Conservation (phyloP, 2,797 vertebrate genomes). For the Pampus argenteus region DNA sequence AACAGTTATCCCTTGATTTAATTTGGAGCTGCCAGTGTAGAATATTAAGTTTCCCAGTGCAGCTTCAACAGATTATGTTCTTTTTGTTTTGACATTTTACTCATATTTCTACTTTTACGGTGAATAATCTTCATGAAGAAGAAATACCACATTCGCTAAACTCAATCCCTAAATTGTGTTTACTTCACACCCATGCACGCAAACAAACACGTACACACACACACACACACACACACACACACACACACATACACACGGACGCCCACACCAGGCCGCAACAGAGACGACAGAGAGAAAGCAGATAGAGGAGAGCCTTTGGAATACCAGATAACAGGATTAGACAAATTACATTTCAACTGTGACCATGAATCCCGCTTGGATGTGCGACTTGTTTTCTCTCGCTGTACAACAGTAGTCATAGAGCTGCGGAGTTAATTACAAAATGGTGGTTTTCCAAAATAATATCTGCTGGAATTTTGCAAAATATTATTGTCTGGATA, state of each 20-base stretch:
- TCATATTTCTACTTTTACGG: conserved; percentile 4
- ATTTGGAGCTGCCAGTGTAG: not conserved
- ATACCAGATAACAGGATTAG: conserved; percentile 78
- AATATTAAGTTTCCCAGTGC: conserved; percentile 15
- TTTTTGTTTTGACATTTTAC: conserved; percentile 26
- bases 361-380: conserved; percentile 72
- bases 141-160: conserved; percentile 11
- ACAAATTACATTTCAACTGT: conserved; percentile 80
- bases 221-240: conserved; percentile 21
- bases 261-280: conserved; percentile 31
- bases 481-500: conserved; percentile 9
- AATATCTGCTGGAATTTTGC: conserved; percentile 19
- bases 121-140: conserved; percentile 32
- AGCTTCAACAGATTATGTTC: conserved; percentile 15
- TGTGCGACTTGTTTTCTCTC: conserved; percentile 55
- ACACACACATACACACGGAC: conserved; percentile 35
- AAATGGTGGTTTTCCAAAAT: conserved; percentile 48
- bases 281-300: conserved; percentile 42
- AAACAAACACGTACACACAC: conserved; percentile 19
- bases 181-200: conserved; percentile 22
- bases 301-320: conserved; percentile 68
- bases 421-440: conserved; percentile 20
- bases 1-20: conserved; percentile 14
- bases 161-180: conserved; percentile 16
- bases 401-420: conserved; percentile 16